Base-by-base conservation (phyloP, 2,797 vertebrate species). In the Podarcis siculus region DNA sequence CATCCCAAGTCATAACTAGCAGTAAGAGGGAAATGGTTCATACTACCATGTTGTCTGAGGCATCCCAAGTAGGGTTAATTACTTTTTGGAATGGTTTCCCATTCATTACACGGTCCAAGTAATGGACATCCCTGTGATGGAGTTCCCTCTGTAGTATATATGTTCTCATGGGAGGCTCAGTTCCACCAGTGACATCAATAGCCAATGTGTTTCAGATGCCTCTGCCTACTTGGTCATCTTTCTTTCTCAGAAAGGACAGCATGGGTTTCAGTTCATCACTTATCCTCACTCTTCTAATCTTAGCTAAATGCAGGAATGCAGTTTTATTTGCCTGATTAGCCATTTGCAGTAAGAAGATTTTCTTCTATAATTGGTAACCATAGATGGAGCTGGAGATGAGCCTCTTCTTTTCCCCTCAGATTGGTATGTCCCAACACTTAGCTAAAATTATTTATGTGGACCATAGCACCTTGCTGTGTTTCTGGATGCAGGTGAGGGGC, bases 351-450 rank as follows among this genome's bases (percentile, higher is more conserved):
- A 80, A 94, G 35, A 55, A 94, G 87, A 87, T 89, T 82, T 85
- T 92, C 91, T 92, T 83, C 81, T 79, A 85, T 78, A 94, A 94
- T 93, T 92, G 90, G 95, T 91, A 94, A 94, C 87, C 0, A 0
- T 90, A 95, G 92, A 93, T 94, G 72, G 87, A 94, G 92, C 87
- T 85, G 92, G 9, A 91, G 94, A 94, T 89, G 88, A 86, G 76
- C 79, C 84, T 91, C 90, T 83, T 93, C 85, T 91, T 82, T 93
- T 82, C 89, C 80, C 85, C 87, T 88, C 0, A 0, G 0, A 0
- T 55, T 89, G 79, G 82, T 85, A 61, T 79, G 5, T 71, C 37
- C 58, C 32, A 0, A 0, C 5, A 71, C 13, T 37, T 42, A 45
- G 66, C 67, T 64, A 32, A 45, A 71, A 30, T 3, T 83, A 42